phyloP scores from a whole-genome alignment of 2,888 invertebrate species.

The Drosophila monieri region DNA sequence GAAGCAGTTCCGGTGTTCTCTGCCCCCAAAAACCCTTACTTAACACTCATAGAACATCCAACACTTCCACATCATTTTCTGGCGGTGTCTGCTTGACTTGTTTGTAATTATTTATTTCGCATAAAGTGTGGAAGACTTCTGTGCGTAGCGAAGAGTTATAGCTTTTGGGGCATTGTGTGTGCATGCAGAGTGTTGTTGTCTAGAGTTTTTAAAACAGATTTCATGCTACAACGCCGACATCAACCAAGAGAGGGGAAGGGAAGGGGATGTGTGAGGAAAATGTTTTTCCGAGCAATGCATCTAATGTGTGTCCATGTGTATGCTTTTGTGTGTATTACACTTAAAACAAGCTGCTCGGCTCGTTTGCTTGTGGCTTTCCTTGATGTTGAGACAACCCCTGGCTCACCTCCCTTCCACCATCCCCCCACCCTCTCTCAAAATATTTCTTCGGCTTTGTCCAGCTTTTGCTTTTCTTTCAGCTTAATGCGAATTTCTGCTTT shows the following conservation, averaged over 20 bases:
- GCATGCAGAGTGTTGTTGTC: constrained; percentile 17
- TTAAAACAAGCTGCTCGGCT: constrained; percentile 74
- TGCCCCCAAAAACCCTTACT: not conserved
- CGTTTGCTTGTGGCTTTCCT: constrained; percentile 74
- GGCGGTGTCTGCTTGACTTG: constrained; percentile 67
- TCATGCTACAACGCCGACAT: constrained; percentile 67
- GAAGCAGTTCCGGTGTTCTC: constrained; percentile 47
- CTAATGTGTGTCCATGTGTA: constrained; percentile 17
- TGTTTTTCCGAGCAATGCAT: constrained; percentile 19
- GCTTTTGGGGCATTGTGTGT: constrained; percentile 55
- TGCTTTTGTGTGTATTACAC: constrained; percentile 40
- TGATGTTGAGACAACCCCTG: constrained; percentile 49
- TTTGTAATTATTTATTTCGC: constrained; percentile 75
- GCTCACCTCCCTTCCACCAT: constrained; percentile 2
- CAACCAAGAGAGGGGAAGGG: constrained; percentile 18
- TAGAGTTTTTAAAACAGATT: constrained; percentile 66
- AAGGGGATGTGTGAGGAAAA: constrained; percentile 30
- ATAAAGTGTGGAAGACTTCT: constrained; percentile 71
- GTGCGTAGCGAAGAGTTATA: constrained; percentile 69
- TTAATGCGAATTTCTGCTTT: constrained; percentile 77
- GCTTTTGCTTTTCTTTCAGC: constrained; percentile 70
- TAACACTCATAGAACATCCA: not conserved
- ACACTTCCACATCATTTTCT: constrained; percentile 26
- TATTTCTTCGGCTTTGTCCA: constrained; percentile 28
- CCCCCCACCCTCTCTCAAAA: not conserved